Conservation (phyloP, 2,797 vertebrate species). For the Champsocephalus esox region DNA sequence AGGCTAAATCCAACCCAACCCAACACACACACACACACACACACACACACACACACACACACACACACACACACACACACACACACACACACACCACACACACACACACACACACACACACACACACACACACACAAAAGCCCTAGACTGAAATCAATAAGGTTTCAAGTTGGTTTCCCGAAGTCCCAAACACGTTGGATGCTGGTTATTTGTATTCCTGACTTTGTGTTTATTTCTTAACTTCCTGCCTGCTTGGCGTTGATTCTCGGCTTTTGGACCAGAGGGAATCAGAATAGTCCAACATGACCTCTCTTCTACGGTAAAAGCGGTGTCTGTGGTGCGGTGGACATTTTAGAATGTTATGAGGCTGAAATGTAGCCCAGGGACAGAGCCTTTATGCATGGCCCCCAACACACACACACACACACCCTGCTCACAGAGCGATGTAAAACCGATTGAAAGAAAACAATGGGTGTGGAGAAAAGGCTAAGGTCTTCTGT, state of each 20-base stretch:
- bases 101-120: neutral
- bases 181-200: constrained; percentile 36
- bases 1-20: constrained; percentile 44
- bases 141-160: constrained; percentile 26
- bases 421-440: constrained; percentile 26
- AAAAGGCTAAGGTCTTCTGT: constrained; percentile 71
- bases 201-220: neutral
- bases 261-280: constrained; percentile 13
- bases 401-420: constrained; percentile 42
- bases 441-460: constrained; percentile 43
- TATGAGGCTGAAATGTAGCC: constrained; percentile 47
- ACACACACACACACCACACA: constrained; percentile 1
- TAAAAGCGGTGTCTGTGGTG: constrained; percentile 12
- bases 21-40: neutral
- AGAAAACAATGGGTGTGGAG: constrained; percentile 63
- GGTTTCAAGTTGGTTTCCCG: constrained; percentile 36
- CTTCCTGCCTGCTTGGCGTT: constrained; percentile 10
- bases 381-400: constrained; percentile 50
- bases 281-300: constrained; percentile 15
- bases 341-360: constrained; percentile 38
- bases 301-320: constrained; percentile 2
- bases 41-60: neutral
- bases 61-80: neutral
- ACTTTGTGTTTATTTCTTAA: constrained; percentile 9
- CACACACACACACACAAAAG: neutral